These are phyloP conservation scores for Dimorphilus gyrociliatus DNA, from an alignment of 2,888 invertebrate species.

Conservation along the genomic window DNA sequence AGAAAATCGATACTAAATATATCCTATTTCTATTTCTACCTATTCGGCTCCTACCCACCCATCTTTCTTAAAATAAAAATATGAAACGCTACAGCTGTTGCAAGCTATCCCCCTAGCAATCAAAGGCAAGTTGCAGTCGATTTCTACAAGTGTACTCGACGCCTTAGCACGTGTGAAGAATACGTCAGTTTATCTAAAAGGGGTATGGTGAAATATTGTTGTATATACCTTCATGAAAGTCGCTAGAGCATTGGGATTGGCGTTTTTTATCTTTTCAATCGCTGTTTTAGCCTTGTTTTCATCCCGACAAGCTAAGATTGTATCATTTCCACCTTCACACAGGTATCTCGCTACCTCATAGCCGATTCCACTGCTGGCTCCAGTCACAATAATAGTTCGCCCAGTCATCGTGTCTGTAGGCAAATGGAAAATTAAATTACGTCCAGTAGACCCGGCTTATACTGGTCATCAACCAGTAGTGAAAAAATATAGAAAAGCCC, in stretches of 20 bases:
- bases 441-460: no score
- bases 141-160: no score
- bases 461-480: no score
- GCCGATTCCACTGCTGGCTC: conserved; percentile 21
- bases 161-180: neutral
- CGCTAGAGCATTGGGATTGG: conserved; percentile 18
- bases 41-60: no score
- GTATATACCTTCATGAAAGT: conserved; percentile 18
- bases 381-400: conserved; percentile 20
- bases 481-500: no score
- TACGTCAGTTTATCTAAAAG: conserved; percentile 1
- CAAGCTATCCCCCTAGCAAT: no score
- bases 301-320: conserved; percentile 19
- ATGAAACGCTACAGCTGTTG: neutral
- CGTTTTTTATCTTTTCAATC: conserved; percentile 16
- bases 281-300: conserved; percentile 18
- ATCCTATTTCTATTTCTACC: no score
- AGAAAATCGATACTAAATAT: no score
- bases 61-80: no score
- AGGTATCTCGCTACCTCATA: conserved; percentile 16
- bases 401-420: conserved; percentile 18
- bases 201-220: neutral
- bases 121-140: no score
- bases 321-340: conserved; percentile 20
- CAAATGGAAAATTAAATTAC: no score